Conservation (phyloP, 2,797 vertebrate genomes). For the Acropternis orthonyx region DNA sequence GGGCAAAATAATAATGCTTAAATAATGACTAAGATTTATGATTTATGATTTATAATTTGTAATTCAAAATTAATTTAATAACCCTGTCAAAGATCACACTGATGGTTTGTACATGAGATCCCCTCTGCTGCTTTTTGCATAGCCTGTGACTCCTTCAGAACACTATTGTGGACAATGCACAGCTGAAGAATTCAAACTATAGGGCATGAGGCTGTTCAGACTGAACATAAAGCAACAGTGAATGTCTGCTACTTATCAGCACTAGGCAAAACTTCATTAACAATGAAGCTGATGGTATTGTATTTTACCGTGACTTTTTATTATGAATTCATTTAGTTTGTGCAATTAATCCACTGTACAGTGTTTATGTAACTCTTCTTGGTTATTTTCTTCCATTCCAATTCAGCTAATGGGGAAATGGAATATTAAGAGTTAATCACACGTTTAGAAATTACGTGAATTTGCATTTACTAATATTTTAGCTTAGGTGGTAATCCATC, state of each 20-base stretch:
- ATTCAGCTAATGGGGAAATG: slow-evolving; percentile 73
- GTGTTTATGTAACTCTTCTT: slow-evolving; percentile 67
- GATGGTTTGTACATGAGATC: background rate
- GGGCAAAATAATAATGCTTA: background rate
- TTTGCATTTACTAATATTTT: slow-evolving; percentile 53
- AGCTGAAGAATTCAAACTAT: slow-evolving; percentile 52
- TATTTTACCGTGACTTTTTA: slow-evolving; percentile 62
- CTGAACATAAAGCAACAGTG: slow-evolving; percentile 52
- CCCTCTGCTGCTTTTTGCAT: slow-evolving; percentile 48
- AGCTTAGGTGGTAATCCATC: slow-evolving; percentile 21
- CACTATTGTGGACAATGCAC: slow-evolving; percentile 37
- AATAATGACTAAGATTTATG: background rate
- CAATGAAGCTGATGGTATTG: slow-evolving; percentile 35
- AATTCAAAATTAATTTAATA: background rate
- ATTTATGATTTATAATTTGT: background rate
- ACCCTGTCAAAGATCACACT: background rate
- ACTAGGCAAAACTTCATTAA: slow-evolving; percentile 57
- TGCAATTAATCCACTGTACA: slow-evolving; percentile 64
- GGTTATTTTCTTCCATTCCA: slow-evolving; percentile 70
- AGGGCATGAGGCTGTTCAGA: slow-evolving; percentile 50
- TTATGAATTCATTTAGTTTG: slow-evolving; percentile 64
- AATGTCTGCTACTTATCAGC: slow-evolving; percentile 60
- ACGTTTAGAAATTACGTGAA: slow-evolving; percentile 53
- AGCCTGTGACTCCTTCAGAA: slow-evolving; percentile 62
- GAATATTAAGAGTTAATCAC: slow-evolving; percentile 71